phyloP scores from a whole-genome alignment of 1,140 invertebrate species.

The Calosoma granatense region DNA sequence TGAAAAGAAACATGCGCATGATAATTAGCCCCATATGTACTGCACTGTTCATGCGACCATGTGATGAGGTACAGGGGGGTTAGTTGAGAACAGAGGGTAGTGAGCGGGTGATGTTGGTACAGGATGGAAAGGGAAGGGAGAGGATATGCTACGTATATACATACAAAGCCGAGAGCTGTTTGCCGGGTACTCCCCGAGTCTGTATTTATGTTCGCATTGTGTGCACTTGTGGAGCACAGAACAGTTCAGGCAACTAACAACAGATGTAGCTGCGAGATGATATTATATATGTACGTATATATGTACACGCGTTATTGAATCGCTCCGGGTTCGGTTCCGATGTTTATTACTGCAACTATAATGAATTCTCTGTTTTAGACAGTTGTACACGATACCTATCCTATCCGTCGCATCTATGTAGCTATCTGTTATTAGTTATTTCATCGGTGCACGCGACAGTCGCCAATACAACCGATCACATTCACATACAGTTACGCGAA shows the following conservation, averaged over 20 bases:
- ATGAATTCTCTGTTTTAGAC: neutral
- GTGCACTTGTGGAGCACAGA: slow-evolving; percentile 1
- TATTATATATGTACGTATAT: neutral
- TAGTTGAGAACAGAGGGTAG: neutral
- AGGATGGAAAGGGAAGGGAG: neutral
- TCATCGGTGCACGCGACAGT: too few relatives aligned
- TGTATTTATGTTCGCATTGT: slow-evolving; percentile 8
- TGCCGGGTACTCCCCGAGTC: slow-evolving; percentile 1
- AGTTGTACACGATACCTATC: too few relatives aligned
- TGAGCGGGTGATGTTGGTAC: neutral
- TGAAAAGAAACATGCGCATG: too few relatives aligned
- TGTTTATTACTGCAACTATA: neutral
- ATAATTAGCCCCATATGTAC: too few relatives aligned
- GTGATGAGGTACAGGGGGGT: too few relatives aligned
- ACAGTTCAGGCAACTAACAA: slow-evolving; percentile 3
- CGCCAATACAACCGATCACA: too few relatives aligned
- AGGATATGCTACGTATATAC: neutral
- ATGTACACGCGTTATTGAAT: neutral
- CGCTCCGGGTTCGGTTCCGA: neutral
- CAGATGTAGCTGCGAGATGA: slow-evolving; percentile 1
- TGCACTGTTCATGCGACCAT: too few relatives aligned
- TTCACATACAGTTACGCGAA: too few relatives aligned
- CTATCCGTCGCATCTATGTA: too few relatives aligned
- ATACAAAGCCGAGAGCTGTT: slow-evolving; percentile 7
- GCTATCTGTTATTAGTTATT: neutral